Base-by-base conservation (phyloP, 2,113 vertebrate genomes). In the Thymallus thymallus region DNA sequence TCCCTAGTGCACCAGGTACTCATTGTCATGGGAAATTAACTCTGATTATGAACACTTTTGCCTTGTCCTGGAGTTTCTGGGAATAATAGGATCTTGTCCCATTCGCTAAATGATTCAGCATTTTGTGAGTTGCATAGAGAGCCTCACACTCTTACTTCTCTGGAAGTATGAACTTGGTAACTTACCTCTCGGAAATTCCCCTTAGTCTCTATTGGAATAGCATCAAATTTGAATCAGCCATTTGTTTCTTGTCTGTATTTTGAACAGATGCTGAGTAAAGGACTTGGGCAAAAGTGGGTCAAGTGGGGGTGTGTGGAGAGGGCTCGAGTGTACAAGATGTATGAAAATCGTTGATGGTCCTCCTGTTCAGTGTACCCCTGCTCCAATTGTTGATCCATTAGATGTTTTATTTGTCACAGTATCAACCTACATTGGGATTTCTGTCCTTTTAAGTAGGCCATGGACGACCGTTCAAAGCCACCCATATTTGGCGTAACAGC, bases 231-330 rank as follows among this genome's bases (percentile, higher is more conserved):
- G 12, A 56, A 66, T 20, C 18, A 4, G 61, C 13, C 16, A n/a
- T n/a, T n/a, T 51, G 60, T 68, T 10, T 14, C 20, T 48, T 7
- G 5, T 76, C 70, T 67, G 4, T 77, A 16, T 48, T 75, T 77
- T 73, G 41, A 68, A 72, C 5, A 63, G 51, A 46, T 55, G 60
- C 58, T 22, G 32, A 22, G 23, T 32, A 18, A 0, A 0, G 58
- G 56, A 60, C 71, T 64, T 22, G 56, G 26, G 48, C 69, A 35
- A 58, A 84, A 85, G 78, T 84, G 74, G 77, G 72, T 88, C 86
- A 86, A 82, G 77, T 78, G 7, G 35, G 35, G 32, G 30, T n/a
- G 63, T 63, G 68, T 48, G 79, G 77, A 85, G 72, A 76, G 75
- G 58, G 71, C 66, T 68, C 56, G 68, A 61, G 75, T 32, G 66